Conservation (phyloP, 2,113 vertebrate genomes). For the Crotalus viridis region DNA sequence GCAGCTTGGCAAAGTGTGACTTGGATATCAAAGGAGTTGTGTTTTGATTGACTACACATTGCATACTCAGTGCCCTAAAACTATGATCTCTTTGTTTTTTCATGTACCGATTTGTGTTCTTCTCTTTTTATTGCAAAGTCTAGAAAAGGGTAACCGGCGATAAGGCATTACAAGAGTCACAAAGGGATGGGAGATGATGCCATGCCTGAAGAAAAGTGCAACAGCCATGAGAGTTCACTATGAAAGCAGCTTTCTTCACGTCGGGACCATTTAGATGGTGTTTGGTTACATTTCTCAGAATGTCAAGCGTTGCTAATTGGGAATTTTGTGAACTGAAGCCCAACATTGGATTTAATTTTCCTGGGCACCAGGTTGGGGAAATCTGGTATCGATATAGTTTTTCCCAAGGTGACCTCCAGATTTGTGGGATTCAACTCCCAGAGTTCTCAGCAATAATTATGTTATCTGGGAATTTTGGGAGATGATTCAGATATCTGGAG, state of each 20-base stretch:
- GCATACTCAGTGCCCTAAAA: not conserved
- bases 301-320: not conserved
- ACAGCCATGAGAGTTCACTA: not conserved
- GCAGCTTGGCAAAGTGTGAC: slow-evolving; percentile 15
- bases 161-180: not conserved
- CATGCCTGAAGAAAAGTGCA: not conserved
- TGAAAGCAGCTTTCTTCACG: not conserved
- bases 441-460: too few relatives aligned
- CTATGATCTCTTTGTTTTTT: not conserved
- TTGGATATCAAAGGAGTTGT: not conserved
- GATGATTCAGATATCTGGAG: not conserved
- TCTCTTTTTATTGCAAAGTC: not conserved
- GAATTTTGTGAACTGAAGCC: not conserved
- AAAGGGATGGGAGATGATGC: too few relatives aligned
- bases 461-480: not conserved
- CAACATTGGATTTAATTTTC: not conserved
- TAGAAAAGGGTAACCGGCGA: not conserved
- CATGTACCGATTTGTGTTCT: not conserved
- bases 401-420: not conserved
- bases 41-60: not conserved
- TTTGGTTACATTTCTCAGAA: not conserved
- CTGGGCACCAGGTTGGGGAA: not conserved
- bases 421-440: not conserved
- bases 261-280: not conserved
- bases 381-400: not conserved